Conservation (phyloP, 2,888 invertebrate species). For the Tribolium freemani region DNA sequence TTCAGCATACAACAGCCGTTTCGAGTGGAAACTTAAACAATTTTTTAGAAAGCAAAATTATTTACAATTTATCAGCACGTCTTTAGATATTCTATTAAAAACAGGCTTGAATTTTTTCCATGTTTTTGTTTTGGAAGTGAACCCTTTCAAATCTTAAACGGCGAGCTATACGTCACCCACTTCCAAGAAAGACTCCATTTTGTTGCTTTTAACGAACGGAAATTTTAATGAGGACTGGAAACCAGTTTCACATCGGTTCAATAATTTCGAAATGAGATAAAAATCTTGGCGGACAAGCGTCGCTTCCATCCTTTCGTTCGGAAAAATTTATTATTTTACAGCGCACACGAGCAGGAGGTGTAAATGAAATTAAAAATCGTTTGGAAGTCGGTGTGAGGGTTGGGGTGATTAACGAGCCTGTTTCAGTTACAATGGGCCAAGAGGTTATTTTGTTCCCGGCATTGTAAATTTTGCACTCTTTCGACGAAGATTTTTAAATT, state of each 20-base stretch:
- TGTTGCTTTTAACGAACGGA: background rate
- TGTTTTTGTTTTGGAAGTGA: slow-evolving; percentile 3
- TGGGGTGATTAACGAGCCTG: slow-evolving; percentile 47
- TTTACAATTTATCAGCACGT: slow-evolving; percentile 5
- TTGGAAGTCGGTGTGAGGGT: slow-evolving; percentile 23
- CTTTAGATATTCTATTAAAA: slow-evolving; percentile 34
- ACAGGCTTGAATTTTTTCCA: slow-evolving; percentile 1
- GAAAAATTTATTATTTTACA: slow-evolving; percentile 32
- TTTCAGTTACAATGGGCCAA: slow-evolving; percentile 40
- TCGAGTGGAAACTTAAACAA: background rate
- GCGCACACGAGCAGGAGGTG: slow-evolving; percentile 12
- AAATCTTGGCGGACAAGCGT: slow-evolving; percentile 18
- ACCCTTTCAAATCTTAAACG: slow-evolving; percentile 1
- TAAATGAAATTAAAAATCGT: slow-evolving; percentile 40
- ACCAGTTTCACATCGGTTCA: background rate
- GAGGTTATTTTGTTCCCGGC: slow-evolving; percentile 51
- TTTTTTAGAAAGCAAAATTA: slow-evolving; percentile 8
- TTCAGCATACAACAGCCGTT: slow-evolving; percentile 8
- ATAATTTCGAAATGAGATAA: slow-evolving; percentile 31
- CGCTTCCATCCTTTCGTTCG: slow-evolving; percentile 10
- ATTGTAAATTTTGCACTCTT: slow-evolving; percentile 49
- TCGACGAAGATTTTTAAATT: slow-evolving; percentile 25
- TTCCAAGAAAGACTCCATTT: background rate
- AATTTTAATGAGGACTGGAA: slow-evolving; percentile 19
- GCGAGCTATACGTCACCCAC: slow-evolving; percentile 3